Evolutionary conservation across 2,113 vertebrate species (phyloP).

Genomic region (Myotis yumanensis): DNA sequence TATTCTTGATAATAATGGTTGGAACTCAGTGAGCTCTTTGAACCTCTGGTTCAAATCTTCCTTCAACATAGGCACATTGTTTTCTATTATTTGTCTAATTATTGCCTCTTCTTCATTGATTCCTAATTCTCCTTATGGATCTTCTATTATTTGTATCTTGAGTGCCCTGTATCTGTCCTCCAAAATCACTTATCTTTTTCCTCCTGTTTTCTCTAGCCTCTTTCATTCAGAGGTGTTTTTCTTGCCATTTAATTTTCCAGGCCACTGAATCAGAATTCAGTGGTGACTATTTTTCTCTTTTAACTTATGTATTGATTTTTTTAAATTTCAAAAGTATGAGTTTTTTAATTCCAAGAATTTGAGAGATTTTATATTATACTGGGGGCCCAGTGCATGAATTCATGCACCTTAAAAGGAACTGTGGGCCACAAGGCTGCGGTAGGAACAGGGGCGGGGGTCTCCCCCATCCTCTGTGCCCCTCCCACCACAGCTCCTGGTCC

Average conservation of each 20-base stretch:
- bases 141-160: neutral
- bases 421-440: too few relatives aligned
- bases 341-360: slow-evolving; percentile 35
- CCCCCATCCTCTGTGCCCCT: too few relatives aligned
- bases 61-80: neutral
- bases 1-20: slow-evolving; percentile 7
- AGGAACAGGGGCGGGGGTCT: too few relatives aligned
- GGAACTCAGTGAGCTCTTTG: slow-evolving; percentile 40
- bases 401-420: too few relatives aligned
- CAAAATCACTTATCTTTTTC: neutral
- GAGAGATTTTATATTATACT: neutral
- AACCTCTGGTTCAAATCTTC: slow-evolving; percentile 22
- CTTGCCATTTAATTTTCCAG: neutral
- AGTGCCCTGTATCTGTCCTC: neutral
- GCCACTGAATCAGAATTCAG: neutral
- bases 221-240: neutral
- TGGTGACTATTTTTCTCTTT: slow-evolving; percentile 8
- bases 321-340: neutral
- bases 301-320: neutral
- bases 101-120: neutral
- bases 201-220: neutral
- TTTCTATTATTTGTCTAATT: slow-evolving; percentile 24
- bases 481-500: too few relatives aligned
- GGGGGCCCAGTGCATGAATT: too few relatives aligned
- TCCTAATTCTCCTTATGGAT: slow-evolving; percentile 26